phyloP scores from a whole-genome alignment of 2,888 invertebrate genomes.

The Drosophila buzzatii region DNA sequence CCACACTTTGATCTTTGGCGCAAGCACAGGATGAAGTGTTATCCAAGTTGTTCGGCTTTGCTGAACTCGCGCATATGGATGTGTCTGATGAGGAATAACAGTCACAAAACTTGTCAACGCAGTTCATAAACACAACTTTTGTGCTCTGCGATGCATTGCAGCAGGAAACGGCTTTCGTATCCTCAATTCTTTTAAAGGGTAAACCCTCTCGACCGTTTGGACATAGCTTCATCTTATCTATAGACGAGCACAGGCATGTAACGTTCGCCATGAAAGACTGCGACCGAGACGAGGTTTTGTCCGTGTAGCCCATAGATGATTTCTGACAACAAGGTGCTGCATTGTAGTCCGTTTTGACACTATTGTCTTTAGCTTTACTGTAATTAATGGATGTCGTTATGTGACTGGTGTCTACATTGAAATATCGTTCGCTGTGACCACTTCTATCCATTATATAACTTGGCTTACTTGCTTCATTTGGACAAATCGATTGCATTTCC shows the following conservation, averaged over 20 bases:
- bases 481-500: neutral
- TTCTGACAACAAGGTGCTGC: constrained; percentile 12
- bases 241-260: constrained; percentile 61
- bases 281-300: constrained; percentile 60
- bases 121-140: constrained; percentile 26
- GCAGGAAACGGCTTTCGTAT: constrained; percentile 1
- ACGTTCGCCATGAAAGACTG: constrained; percentile 64
- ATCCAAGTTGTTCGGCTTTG: neutral
- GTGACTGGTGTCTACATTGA: neutral
- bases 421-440: neutral
- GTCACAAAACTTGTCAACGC: constrained; percentile 23
- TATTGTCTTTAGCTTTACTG: neutral
- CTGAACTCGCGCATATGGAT: neutral
- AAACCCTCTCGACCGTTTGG: neutral
- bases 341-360: neutral
- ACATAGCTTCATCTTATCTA: constrained; percentile 21
- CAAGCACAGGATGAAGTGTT: neutral
- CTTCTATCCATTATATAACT: neutral
- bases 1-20: neutral
- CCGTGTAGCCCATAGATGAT: constrained; percentile 43
- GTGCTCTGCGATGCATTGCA: constrained; percentile 6
- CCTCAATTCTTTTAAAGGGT: constrained; percentile 34
- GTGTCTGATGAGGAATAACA: constrained; percentile 32
- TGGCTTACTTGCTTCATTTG: neutral
- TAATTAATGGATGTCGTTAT: constrained; percentile 22